Percentiles rank a stretch among this genome's conserved stretches.
Evolutionary conservation across 2,797 vertebrate genomes (phyloP).

Genomic region (Acanthopagrus latus): DNA sequence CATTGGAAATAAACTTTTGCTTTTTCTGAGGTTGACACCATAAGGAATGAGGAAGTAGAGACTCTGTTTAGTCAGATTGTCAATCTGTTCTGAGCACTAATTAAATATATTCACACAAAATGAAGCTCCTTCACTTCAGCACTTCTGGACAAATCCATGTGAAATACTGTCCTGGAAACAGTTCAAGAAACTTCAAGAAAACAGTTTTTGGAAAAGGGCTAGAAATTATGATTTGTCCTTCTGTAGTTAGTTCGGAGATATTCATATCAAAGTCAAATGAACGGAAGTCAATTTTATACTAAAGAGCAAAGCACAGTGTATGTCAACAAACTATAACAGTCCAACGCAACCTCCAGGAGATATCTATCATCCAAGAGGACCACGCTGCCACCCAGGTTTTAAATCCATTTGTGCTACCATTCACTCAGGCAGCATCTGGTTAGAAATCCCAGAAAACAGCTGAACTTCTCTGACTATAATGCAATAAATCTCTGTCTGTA

Average conservation of each 20-base stretch:
- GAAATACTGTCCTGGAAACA: neutral
- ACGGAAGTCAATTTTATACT: neutral
- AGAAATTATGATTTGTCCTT: neutral
- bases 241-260: neutral
- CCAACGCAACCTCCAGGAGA: neutral
- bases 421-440: neutral
- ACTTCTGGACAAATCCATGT: too few relatives aligned
- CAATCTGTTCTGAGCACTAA: too few relatives aligned
- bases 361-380: neutral
- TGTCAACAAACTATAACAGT: neutral
- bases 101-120: too few relatives aligned
- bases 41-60: too few relatives aligned
- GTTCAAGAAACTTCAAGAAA: neutral
- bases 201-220: neutral
- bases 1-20: too few relatives aligned
- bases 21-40: too few relatives aligned
- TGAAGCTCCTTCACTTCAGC: too few relatives aligned
- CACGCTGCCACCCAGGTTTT: neutral
- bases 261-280: neutral
- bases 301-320: neutral
- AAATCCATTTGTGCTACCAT: neutral
- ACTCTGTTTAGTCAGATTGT: too few relatives aligned
- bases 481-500: too few relatives aligned
- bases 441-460: neutral
- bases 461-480: neutral